Conservation (phyloP, 37 sponge, comb jelly and placozoan species). For the Oscarella lobularis region DNA sequence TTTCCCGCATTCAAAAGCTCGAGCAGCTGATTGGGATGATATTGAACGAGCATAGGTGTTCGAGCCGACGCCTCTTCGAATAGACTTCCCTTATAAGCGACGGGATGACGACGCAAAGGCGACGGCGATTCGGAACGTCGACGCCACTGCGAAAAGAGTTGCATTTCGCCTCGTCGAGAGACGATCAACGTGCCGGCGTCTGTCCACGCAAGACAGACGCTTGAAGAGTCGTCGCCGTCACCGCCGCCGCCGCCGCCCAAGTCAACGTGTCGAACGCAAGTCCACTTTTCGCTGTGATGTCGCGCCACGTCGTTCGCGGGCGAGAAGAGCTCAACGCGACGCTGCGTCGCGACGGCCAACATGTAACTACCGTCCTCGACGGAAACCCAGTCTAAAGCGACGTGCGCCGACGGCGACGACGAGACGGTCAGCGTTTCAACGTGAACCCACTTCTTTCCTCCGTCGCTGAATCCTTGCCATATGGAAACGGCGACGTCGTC, state of each 20-base stretch:
- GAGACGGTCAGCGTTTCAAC: neutral
- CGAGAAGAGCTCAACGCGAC: neutral
- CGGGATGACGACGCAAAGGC: neutral
- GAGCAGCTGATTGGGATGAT: constrained; percentile 73
- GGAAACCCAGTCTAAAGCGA: constrained; percentile 9
- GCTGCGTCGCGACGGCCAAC: neutral
- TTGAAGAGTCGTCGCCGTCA: neutral
- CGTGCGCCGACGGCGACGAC: neutral
- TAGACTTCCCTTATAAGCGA: neutral
- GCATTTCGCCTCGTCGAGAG: neutral
- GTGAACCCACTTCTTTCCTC: neutral
- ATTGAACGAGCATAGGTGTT: constrained; percentile 63
- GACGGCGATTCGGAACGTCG: neutral
- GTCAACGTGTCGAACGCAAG: neutral
- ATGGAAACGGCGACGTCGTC: neutral
- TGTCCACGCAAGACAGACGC: neutral
- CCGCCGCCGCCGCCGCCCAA: neutral
- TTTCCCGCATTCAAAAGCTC: constrained; percentile 75
- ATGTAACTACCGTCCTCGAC: constrained; percentile 5
- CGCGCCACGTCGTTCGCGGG: neutral
- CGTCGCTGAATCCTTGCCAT: neutral
- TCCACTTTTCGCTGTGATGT: neutral
- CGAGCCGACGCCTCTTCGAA: constrained; percentile 4
- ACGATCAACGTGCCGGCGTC: neutral
- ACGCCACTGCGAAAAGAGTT: neutral